Base-by-base conservation (phyloP, 2,113 vertebrate genomes). In the Zosterops japonicus region DNA sequence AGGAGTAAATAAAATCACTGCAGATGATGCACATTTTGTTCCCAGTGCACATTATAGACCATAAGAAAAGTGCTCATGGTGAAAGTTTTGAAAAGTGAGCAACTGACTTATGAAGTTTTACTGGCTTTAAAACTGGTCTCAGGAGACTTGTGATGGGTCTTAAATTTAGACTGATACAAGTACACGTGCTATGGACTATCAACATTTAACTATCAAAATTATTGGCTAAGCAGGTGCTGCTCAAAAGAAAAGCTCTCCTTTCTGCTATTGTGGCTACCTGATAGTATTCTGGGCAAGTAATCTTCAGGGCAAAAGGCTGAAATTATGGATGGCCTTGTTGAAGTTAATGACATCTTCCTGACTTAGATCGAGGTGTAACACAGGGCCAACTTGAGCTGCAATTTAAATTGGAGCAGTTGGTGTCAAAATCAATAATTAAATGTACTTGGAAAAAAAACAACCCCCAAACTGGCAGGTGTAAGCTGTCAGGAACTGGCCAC, bases 1-100 rank as follows among this genome's bases (percentile, higher is more conserved):
- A 92, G 68, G 76, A 92, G 91, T 92, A 96, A 91, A 94, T 87
- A 87, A 84, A 92, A 76, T 89, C 29, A 25, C 21, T 82, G 61
- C 24, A 69, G 70, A 68, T 52, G 35, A 64, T 75, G 55, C 84
- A 65, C 11, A 35, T 91, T 91, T 91, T 76, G 55, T 68, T 94
- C 74, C 41, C 36, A 53, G 25, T 33, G 35, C 27, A 16, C 21
- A 17, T 93, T 84, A 65, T 14, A 92, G n/a, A 29, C 14, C 44
- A 24, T 50, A 72, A 89, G 29, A 28, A 31, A 64, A 52, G 36
- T 16, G n/a, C 75, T 91, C 25, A 27, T 1, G 3, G 23, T 47
- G 23, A 13, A 84, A 72, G n/a, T 72, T 87, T 47, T 76, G 57
- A 39, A 9, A 56, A 74, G 53, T 28, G 5, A 52, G n/a, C 23